A percentile compares a stretch with the other conserved stretches of the same genome.
These are phyloP conservation scores for Sturnus vulgaris DNA, from an alignment of 2,113 vertebrate species.

Conservation along the genomic window DNA sequence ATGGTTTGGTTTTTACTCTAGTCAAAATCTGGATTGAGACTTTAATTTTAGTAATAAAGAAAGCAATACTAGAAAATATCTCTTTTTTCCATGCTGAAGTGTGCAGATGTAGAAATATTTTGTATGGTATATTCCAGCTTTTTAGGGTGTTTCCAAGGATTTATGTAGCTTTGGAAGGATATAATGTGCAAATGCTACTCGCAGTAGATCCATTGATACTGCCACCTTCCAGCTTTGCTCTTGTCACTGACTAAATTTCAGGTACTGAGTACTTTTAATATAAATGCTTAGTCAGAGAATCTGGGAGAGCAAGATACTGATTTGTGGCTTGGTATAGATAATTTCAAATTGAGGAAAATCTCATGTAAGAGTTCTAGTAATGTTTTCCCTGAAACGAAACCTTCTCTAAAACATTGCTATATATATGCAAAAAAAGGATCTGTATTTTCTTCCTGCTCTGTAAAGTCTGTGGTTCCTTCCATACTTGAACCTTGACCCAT, in stretches of 20 bases:
- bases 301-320: not conserved
- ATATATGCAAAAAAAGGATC: not conserved
- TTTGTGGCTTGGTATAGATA: not conserved
- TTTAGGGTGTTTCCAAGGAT: not conserved
- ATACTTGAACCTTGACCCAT: not conserved
- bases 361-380: not conserved
- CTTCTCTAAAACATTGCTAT: not conserved
- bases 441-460: not conserved
- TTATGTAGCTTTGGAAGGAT: not conserved
- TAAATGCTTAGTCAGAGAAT: not conserved
- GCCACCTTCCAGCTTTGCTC: not conserved
- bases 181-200: not conserved
- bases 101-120: not conserved
- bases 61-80: not conserved
- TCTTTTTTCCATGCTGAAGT: not conserved
- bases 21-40: not conserved
- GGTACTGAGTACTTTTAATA: not conserved
- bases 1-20: not conserved
- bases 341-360: not conserved
- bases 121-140: not conserved
- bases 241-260: not conserved
- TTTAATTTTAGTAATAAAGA: not conserved
- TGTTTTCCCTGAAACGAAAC: not conserved
- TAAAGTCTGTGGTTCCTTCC: not conserved
- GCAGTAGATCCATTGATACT: not conserved